Percentiles rank a stretch among this genome's conserved stretches.
These are phyloP conservation scores for Oscheius sp. DNA, from an alignment of 2,888 invertebrate species.

Conservation along the genomic window DNA sequence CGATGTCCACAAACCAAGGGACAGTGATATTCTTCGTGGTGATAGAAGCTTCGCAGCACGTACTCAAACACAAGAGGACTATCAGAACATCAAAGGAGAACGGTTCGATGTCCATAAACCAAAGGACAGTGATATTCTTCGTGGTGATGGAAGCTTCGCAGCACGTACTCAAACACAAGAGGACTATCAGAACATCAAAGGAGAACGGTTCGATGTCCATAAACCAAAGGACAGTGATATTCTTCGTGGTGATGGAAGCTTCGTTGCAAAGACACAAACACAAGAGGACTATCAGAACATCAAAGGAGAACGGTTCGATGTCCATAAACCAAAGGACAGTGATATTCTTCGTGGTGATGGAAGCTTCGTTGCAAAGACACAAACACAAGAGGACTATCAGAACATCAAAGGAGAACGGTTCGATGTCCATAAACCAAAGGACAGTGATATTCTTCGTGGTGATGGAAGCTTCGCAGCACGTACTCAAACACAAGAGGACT, in stretches of 20 bases:
- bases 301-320: not conserved
- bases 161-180: slow-evolving; percentile 2
- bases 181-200: not conserved
- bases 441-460: slow-evolving; percentile 1
- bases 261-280: not conserved
- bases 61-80: slow-evolving; percentile 12
- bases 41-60: not conserved
- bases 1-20: slow-evolving; percentile 8
- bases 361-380: not conserved
- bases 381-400: slow-evolving; percentile 7
- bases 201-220: not conserved
- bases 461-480: slow-evolving; percentile 3
- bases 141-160: slow-evolving; percentile 5
- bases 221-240: slow-evolving; percentile 6
- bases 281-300: not conserved
- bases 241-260: slow-evolving; percentile 10
- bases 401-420: not conserved
- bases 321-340: not conserved
- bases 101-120: not conserved
- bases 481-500: slow-evolving; percentile 12
- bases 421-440: not conserved
- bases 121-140: slow-evolving; percentile 3
- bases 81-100: not conserved
- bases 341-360: slow-evolving; percentile 9
- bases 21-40: not conserved